A percentile compares a stretch with the other conserved stretches of the same genome.
Conservation (phyloP, 2,888 invertebrate genomes). For the Conistra vaccinii region DNA sequence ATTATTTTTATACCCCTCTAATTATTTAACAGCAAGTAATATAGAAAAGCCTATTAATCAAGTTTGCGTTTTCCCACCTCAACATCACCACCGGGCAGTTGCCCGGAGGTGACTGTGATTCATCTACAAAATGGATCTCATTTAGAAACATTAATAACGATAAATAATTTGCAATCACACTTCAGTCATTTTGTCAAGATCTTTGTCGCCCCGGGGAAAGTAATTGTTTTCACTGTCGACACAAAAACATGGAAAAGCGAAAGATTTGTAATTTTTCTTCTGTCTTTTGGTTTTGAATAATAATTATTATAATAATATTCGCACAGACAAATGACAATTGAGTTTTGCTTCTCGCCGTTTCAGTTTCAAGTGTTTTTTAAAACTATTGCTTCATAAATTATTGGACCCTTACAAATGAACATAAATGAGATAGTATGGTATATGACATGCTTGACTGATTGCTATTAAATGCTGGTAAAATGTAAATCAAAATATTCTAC, state of each 20-base stretch:
- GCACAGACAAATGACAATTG: neutral
- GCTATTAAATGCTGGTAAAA: neutral
- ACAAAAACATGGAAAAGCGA: conserved; percentile 36
- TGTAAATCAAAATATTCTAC: neutral
- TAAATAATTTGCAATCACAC: conserved; percentile 58
- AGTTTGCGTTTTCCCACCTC: conserved; percentile 13
- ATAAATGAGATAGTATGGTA: neutral
- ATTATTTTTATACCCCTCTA: neutral
- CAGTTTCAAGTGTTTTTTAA: neutral
- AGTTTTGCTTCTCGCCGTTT: neutral
- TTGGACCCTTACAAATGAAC: neutral
- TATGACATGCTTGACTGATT: neutral
- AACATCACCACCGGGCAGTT: conserved; percentile 41
- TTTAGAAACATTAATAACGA: conserved; percentile 45
- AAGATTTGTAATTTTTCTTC: neutral
- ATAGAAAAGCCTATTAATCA: neutral
- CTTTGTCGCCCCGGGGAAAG: conserved; percentile 37
- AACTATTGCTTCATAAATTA: neutral
- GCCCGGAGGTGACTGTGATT: conserved; percentile 27
- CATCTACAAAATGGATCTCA: conserved; percentile 30
- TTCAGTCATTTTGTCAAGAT: conserved; percentile 51
- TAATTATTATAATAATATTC: neutral
- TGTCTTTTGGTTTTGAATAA: neutral
- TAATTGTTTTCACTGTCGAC: conserved; percentile 37
- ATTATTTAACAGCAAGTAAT: conserved; percentile 15